phyloP scores from a whole-genome alignment of 2,113 vertebrate species.

The Menidia beryllina region DNA sequence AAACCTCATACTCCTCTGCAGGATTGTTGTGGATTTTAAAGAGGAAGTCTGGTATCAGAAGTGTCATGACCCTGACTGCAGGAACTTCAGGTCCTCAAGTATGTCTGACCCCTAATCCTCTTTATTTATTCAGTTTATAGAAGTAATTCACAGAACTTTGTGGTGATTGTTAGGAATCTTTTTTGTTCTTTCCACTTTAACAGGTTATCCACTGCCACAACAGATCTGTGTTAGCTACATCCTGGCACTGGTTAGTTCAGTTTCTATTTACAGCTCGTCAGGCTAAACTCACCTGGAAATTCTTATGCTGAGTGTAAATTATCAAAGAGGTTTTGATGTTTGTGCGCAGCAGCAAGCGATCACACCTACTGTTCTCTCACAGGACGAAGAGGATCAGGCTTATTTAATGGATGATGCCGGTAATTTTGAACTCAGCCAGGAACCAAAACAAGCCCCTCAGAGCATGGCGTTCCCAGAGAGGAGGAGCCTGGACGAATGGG shows the following conservation, averaged over 20 bases:
- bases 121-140: not conserved
- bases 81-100: constrained; percentile 93
- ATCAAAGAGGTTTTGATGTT: not conserved
- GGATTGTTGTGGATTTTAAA: constrained; percentile 94
- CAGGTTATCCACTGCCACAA: constrained; percentile 87
- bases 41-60: constrained; percentile 96
- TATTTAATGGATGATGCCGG: constrained; percentile 78
- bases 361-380: constrained; percentile 3
- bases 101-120: constrained; percentile 9
- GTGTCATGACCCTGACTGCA: constrained; percentile 93
- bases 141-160: not conserved
- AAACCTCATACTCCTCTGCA: constrained; percentile 52
- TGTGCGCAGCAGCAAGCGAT: not conserved
- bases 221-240: constrained; percentile 86
- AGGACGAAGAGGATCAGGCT: constrained; percentile 85
- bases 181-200: no score
- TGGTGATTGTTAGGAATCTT: not conserved
- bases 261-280: not conserved
- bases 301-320: not conserved
- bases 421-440: constrained; percentile 75
- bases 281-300: no score
- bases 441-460: constrained; percentile 1
- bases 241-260: constrained; percentile 86
- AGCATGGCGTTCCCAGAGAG: not conserved
- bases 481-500: constrained; percentile 70